Evolutionary conservation across 2,888 invertebrate species (phyloP), one percentile per base, ranked within the genome.

Genomic region (Macrosiphum euphorbiae): DNA sequence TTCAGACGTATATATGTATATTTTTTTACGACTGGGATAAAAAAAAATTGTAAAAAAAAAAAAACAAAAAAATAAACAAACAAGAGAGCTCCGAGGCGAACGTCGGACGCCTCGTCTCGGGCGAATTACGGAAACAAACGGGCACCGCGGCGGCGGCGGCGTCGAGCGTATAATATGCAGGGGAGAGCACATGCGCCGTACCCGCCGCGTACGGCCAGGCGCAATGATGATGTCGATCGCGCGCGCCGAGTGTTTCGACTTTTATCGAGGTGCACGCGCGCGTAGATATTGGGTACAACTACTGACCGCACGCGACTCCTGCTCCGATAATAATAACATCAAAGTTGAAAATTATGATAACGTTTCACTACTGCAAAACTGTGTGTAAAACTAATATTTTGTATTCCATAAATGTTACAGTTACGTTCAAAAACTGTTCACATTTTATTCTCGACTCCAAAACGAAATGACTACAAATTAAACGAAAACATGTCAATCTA

Each of bases 81-180:
- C 52, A 16, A 85, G 89, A 47, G 47, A 88, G 52, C 88, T 61
- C 61, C 85, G 93, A 84, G 93, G 90, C 91, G 85, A 94, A 90
- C 58, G 93, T 90, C 90, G 90, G 93, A 94, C 93, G 93, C 93
- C 93, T 93, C 93, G 93, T 94, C 90, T 86, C 85, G 7, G 93
- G 50, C 85, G 89, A 86, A 61, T 86, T 86, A 90, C 58, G 93
- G 89, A 85, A 90, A 61, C 85, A 67, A 90, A 94, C 85, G 90
- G 50, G 86, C 93, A 86, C 58, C 35, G 58, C 58, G 55, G 67
- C 88, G 44, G 44, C 28, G 50, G 44, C 44, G 44, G 44, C 44
- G 44, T 5, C 44, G 44, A 86, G 28, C 78, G 78, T 78, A 78
- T 78, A 35, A 35, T 35, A 78, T 78, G 78, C 78, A 78, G 78